Evolutionary conservation across 2,888 invertebrate genomes (phyloP).

Genomic region (Ectemnius lituratus): DNA sequence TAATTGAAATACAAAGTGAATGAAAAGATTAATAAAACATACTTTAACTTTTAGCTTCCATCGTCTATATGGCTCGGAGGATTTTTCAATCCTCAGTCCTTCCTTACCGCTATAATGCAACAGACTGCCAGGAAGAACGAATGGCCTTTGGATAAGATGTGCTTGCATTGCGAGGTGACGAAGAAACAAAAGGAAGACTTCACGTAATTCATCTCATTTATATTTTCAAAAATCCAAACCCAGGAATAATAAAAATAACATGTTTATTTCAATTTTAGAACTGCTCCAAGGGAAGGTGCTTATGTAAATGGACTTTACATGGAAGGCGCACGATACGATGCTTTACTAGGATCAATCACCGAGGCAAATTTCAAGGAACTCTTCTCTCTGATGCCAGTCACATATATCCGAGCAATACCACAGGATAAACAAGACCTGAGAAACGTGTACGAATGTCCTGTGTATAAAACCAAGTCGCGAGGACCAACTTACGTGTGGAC

Average conservation of each 20-base stretch:
- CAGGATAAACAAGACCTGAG: conserved; percentile 93
- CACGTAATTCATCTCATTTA: conserved; percentile 78
- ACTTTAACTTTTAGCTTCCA: conserved; percentile 81
- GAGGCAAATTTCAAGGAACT: conserved; percentile 94
- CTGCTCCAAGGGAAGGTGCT: conserved; percentile 94
- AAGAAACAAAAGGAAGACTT: conserved; percentile 93
- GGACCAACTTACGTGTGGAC: conserved; percentile 98
- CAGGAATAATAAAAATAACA: not conserved
- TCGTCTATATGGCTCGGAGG: conserved; percentile 95
- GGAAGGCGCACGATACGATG: conserved; percentile 98
- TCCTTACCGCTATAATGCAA: conserved; percentile 98
- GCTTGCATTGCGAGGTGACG: conserved; percentile 95
- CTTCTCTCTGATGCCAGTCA: conserved; percentile 93
- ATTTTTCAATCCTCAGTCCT: conserved; percentile 98
- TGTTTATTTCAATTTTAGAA: conserved; percentile 75
- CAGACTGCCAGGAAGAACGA: conserved; percentile 97
- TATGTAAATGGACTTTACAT: conserved; percentile 93
- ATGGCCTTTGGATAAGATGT: conserved; percentile 98
- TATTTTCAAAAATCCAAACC: conserved; percentile 3
- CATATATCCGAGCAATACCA: conserved; percentile 91
- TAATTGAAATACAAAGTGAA: not conserved
- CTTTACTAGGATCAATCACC: conserved; percentile 85
- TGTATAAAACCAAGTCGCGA: conserved; percentile 93
- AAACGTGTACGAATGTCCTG: conserved; percentile 94
- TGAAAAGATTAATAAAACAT: not conserved